Evolutionary conservation across 2,113 vertebrate genomes (phyloP), one percentile per base, ranked within the genome.

Genomic region (Lucifuga dentata): DNA sequence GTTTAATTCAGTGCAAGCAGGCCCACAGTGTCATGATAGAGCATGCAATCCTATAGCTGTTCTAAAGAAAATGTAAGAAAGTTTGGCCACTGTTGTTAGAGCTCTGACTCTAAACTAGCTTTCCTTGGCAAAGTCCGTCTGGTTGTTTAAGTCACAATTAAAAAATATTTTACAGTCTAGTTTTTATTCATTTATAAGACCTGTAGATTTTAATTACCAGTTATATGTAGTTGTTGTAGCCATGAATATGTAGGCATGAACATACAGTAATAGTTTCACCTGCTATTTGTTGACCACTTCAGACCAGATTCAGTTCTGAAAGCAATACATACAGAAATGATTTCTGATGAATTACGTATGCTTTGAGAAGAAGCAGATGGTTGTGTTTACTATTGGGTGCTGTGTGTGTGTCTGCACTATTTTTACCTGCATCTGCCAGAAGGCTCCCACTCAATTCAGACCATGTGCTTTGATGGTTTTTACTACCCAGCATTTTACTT

Each of bases 231-330:
- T n/a, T n/a, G n/a, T 29, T 7, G 26, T 29, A 29, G 3, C 7
- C 26, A 29, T 29, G 7, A 5, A 21, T 61, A 12, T 43, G 17
- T 40, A 21, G 33, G 11, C 11, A 19, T 16, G 19, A 58, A 44
- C n/a, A 45, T 55, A n/a, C n/a, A n/a, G n/a, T n/a, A 66, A 26
- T 33, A 26, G n/a, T 19, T 33, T 9, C 21, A 16, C 19, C n/a
- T 64, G 17, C 51, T 38, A n/a, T 66, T 66, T 63, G 29, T 64
- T 63, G 70, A 24, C 72, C 36, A 77, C 50, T 55, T 73, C 41
- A 35, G 19, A 21, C 26, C n/a, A 40, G 24, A 23, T 20, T 60
- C 35, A 70, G 46, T 51, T 63, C 41, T 62, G 64, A 51, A 66
- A 60, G 53, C 53, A 66, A 56, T 64, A 62, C 65, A 53, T 62